Evolutionary conservation across 2,797 vertebrate genomes (phyloP).

Genomic region (Acomys russatus): DNA sequence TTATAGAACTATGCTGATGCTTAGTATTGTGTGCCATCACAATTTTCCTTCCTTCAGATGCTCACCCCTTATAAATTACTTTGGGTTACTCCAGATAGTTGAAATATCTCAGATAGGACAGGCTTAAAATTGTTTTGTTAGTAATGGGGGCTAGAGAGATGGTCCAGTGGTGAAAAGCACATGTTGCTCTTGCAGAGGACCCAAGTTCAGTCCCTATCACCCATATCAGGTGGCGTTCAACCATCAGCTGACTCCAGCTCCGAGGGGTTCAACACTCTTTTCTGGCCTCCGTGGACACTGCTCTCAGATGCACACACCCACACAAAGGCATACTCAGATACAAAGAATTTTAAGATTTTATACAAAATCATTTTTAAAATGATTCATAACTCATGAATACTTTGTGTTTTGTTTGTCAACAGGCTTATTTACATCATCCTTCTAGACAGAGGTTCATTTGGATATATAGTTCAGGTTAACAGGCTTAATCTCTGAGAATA

Average conservation of each 20-base stretch:
- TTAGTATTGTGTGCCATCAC: background rate
- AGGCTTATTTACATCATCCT: slow-evolving; percentile 24
- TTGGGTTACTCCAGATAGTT: background rate
- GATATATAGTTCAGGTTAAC: background rate
- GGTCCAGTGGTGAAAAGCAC: background rate
- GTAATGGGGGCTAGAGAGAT: background rate
- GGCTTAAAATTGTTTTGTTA: slow-evolving; percentile 7
- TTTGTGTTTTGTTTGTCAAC: background rate
- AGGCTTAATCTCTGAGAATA: background rate
- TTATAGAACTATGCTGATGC: background rate
- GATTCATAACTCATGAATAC: background rate
- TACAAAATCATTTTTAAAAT: background rate
- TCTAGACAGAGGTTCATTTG: slow-evolving; percentile 23
- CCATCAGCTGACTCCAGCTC: background rate
- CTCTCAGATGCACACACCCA: background rate
- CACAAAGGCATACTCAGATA: background rate
- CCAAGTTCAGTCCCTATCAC: no score
- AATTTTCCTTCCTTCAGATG: background rate
- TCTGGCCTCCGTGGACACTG: background rate
- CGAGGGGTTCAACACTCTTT: background rate
- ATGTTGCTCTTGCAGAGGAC: no score
- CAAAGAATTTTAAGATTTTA: no score
- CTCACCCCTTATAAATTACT: background rate
- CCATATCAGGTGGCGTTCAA: background rate
- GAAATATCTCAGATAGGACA: background rate